Conservation (phyloP, 2,888 invertebrate genomes). For the Conistra vaccinii region DNA sequence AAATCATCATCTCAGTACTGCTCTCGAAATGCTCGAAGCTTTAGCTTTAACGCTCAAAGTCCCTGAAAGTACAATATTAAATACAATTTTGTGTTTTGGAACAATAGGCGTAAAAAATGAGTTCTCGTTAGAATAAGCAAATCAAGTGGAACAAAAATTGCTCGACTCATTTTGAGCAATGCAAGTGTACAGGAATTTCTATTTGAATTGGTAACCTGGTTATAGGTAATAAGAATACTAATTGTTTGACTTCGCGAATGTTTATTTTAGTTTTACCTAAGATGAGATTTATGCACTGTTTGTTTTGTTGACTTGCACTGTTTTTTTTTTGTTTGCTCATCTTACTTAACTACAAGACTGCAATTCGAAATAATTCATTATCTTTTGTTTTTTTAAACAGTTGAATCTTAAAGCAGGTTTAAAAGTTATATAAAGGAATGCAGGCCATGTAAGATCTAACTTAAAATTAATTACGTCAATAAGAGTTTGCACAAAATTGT, state of each 20-base stretch:
- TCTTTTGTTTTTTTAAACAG: background rate
- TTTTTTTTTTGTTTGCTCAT: conserved; percentile 41
- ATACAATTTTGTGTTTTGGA: background rate
- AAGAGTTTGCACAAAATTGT: background rate
- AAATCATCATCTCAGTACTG: background rate
- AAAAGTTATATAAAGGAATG: conserved; percentile 12
- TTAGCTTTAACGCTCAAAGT: conserved; percentile 1
- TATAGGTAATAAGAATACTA: background rate
- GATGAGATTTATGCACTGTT: conserved; percentile 47
- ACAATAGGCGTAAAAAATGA: background rate
- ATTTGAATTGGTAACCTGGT: background rate
- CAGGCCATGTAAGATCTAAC: conserved; percentile 30
- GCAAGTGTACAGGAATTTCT: too few relatives aligned
- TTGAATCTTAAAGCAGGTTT: background rate
- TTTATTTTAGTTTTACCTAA: conserved; percentile 21
- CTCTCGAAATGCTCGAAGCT: background rate
- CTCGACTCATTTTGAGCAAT: too few relatives aligned
- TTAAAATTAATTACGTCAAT: background rate
- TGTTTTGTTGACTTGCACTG: conserved; percentile 52
- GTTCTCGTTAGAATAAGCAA: too few relatives aligned
- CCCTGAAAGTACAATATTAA: background rate
- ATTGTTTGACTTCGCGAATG: background rate
- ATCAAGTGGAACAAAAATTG: too few relatives aligned
- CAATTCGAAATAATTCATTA: background rate
- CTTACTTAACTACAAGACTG: conserved; percentile 25